Evolutionary conservation across 2,888 invertebrate species (phyloP), one percentile per base, ranked within the genome.

Genomic region (Callyntrura sp.): DNA sequence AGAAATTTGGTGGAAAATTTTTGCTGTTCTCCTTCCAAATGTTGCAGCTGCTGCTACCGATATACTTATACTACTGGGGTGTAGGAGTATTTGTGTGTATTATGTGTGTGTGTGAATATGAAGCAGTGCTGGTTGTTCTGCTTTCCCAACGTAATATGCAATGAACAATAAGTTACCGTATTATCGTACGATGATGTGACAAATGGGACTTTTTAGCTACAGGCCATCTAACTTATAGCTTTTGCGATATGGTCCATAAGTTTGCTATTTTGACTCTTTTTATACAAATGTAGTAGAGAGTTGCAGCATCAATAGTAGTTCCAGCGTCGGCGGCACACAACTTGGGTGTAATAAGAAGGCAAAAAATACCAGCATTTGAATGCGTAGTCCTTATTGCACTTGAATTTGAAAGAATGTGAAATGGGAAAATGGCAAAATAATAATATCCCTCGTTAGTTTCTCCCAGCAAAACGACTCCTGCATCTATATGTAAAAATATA

Each of bases 351-450:
- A 60, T n/a, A n/a, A n/a, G n/a, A n/a, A n/a, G n/a, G 6, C 65
- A 14, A 35, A 73, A 73, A 70, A 73, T 45, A 12, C n/a, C 20
- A 68, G 12, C 28, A 73, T 57, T 78, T 25, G 57, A 78, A 55
- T 78, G 78, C 51, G 1, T 11, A 78, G 57, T 60, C 60, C 60
- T 79, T 35, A 35, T 35, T 45, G 12, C 12, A 73, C 23, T 28
- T 8, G 65, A 65, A 73, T 73, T 73, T n/a, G 73, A 23, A 73
- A 73, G 73, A 48, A 73, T 48, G 48, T 73, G 45, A 86, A 86
- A 79, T 43, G 62, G 51, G 55, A 57, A 88, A 88, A 88, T 82
- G 88, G 88, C 68, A 73, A 88, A 88, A 79, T 79, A 82, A 88
- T 82, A 57, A 70, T 45, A 82, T 88, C 55, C 51, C 14, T 70